phyloP scores from a whole-genome alignment of 2,113 vertebrate genomes.

The Nesogale talazaci region DNA sequence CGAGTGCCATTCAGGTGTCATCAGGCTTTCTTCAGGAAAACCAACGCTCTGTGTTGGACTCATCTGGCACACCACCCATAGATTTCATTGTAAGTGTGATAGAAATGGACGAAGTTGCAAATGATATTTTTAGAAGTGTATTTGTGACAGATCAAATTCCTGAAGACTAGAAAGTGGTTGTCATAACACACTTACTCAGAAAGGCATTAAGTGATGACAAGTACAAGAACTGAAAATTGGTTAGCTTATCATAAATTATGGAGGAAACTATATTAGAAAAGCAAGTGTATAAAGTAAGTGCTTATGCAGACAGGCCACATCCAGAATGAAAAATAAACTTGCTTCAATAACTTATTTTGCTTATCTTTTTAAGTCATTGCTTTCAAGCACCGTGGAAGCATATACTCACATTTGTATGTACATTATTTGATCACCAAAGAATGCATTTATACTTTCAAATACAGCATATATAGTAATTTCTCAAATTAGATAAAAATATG shows the following conservation, averaged over 20 bases:
- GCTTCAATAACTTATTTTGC: neutral
- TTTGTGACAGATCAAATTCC: constrained; percentile 55
- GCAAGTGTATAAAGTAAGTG: constrained; percentile 25
- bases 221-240: constrained; percentile 67
- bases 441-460: neutral
- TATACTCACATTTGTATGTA: neutral
- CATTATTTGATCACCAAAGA: neutral
- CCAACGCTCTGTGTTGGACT: neutral
- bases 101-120: constrained; percentile 41
- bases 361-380: neutral
- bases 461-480: neutral
- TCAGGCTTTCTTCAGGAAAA: constrained; percentile 18
- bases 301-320: constrained; percentile 35
- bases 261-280: constrained; percentile 49
- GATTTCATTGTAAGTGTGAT: neutral
- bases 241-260: constrained; percentile 69
- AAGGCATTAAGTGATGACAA: constrained; percentile 67
- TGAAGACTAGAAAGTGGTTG: constrained; percentile 61
- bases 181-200: constrained; percentile 64
- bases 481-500: neutral
- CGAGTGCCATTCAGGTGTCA: neutral
- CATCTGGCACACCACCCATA: neutral
- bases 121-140: constrained; percentile 62
- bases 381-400: neutral
- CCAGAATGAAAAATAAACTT: constrained; percentile 48